Percentiles rank a stretch among this genome's conserved stretches.
phyloP scores from a whole-genome alignment of 1,140 invertebrate genomes.

The Macrocentrus cingulum region DNA sequence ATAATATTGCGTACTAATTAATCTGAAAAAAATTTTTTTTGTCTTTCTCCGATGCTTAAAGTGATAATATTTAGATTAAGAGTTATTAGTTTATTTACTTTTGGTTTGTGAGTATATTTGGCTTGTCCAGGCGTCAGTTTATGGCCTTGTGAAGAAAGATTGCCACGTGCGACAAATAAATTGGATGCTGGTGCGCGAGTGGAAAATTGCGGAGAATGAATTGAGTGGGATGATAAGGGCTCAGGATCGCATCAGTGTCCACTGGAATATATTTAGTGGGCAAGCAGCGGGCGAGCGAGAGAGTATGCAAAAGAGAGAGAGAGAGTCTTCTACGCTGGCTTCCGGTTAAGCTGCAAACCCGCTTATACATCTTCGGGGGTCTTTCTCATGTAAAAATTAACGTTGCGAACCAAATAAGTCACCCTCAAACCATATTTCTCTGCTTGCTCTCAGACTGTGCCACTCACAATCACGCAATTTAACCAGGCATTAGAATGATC shows the following conservation, averaged over 20 bases:
- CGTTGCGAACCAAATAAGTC: slow-evolving; percentile 30
- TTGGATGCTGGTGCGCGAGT: background rate
- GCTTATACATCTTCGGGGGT: slow-evolving; percentile 42
- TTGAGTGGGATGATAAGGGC: background rate
- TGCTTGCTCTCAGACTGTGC: slow-evolving; percentile 16
- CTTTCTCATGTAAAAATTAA: slow-evolving; percentile 46
- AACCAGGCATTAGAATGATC: no score
- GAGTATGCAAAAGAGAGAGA: background rate
- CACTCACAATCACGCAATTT: slow-evolving; percentile 48
- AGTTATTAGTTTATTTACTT: no score
- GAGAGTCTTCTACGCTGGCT: no score
- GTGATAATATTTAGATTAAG: no score
- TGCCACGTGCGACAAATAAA: slow-evolving; percentile 3
- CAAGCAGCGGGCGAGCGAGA: background rate
- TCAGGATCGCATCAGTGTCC: background rate
- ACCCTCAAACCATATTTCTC: slow-evolving; percentile 16
- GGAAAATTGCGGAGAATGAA: slow-evolving; percentile 7
- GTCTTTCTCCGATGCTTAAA: no score
- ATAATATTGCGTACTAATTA: no score
- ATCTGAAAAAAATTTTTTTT: no score
- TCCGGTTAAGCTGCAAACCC: slow-evolving; percentile 34
- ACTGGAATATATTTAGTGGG: slow-evolving; percentile 9
- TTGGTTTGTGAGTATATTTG: no score
- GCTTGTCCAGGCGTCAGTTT: no score
- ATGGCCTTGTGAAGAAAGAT: slow-evolving; percentile 24